A percentile compares a stretch with the other conserved stretches of the same genome.
Conservation (phyloP, 64 coral and sea anemone genomes). For the Anthopleura sola region DNA sequence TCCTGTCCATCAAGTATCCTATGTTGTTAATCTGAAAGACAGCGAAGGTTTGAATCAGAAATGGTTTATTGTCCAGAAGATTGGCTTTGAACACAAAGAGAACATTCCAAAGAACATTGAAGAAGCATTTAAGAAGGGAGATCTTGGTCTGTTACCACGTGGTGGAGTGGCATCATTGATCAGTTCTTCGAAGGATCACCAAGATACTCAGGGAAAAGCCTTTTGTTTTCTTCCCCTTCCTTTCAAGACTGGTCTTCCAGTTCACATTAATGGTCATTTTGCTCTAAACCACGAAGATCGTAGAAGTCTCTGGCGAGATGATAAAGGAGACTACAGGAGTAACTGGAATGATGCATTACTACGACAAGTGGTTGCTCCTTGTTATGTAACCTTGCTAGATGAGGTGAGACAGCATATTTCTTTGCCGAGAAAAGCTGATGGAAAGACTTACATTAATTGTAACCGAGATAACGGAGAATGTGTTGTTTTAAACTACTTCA, state of each 20-base stretch:
- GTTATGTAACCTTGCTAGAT: slow-evolving; percentile 64
- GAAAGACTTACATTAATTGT: slow-evolving; percentile 6
- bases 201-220: slow-evolving; percentile 23
- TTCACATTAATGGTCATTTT: slow-evolving; percentile 93
- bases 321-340: slow-evolving; percentile 23
- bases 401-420: slow-evolving; percentile 31
- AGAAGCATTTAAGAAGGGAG: slow-evolving; percentile 24
- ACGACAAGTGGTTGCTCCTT: slow-evolving; percentile 57
- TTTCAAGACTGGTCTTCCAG: slow-evolving; percentile 55
- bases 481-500: not conserved
- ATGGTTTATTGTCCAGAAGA: slow-evolving; percentile 67
- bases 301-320: slow-evolving; percentile 57
- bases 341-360: slow-evolving; percentile 67
- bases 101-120: slow-evolving; percentile 25
- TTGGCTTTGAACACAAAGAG: slow-evolving; percentile 41
- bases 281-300: slow-evolving; percentile 84
- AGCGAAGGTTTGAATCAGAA: slow-evolving; percentile 28
- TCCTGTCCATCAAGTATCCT: slow-evolving; percentile 15
- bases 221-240: slow-evolving; percentile 96
- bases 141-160: slow-evolving; percentile 78
- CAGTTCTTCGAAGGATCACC: not conserved
- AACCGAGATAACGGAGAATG: not conserved
- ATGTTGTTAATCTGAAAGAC: slow-evolving; percentile 40
- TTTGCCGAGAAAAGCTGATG: not conserved
- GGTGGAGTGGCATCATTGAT: slow-evolving; percentile 71